Percentiles rank a stretch among this genome's conserved stretches.
These are phyloP conservation scores for Nipponacmea schrenckii DNA, from an alignment of 2,888 invertebrate species.

Conservation along the genomic window DNA sequence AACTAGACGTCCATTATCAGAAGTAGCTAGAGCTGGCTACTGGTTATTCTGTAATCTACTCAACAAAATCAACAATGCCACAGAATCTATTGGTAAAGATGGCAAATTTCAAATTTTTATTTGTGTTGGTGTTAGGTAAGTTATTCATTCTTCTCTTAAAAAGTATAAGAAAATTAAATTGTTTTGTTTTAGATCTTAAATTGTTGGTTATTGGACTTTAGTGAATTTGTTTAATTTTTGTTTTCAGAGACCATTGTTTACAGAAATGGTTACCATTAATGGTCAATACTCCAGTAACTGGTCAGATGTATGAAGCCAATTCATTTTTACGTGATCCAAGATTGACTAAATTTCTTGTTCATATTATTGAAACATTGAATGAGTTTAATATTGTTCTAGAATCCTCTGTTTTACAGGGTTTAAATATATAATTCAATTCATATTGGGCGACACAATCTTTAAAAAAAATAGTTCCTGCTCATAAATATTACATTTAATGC, in stretches of 20 bases:
- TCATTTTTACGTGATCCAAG: constrained; percentile 91
- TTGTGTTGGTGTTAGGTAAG: constrained; percentile 89
- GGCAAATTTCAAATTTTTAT: constrained; percentile 97
- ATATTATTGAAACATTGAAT: constrained; percentile 89
- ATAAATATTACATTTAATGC: no score
- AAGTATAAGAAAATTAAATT: neutral
- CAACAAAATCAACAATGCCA: constrained; percentile 83
- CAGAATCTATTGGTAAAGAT: constrained; percentile 91
- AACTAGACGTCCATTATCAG: constrained; percentile 54
- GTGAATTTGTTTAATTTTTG: neutral
- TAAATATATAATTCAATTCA: constrained; percentile 47
- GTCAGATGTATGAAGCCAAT: constrained; percentile 94
- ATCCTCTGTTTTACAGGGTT: constrained; percentile 68
- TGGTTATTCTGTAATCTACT: constrained; percentile 89
- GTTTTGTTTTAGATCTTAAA: neutral
- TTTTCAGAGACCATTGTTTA: constrained; percentile 72
- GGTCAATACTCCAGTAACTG: constrained; percentile 86
- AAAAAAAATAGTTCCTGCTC: no score
- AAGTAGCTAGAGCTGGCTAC: constrained; percentile 77
- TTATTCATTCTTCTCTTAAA: neutral
- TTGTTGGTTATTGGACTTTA: neutral
- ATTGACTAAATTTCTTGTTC: constrained; percentile 86
- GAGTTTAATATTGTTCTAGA: constrained; percentile 78
- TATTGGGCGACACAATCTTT: no score
- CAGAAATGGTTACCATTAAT: constrained; percentile 92